Conservation (phyloP, 1,140 invertebrate genomes). For the Aphelenchoides avenae region DNA sequence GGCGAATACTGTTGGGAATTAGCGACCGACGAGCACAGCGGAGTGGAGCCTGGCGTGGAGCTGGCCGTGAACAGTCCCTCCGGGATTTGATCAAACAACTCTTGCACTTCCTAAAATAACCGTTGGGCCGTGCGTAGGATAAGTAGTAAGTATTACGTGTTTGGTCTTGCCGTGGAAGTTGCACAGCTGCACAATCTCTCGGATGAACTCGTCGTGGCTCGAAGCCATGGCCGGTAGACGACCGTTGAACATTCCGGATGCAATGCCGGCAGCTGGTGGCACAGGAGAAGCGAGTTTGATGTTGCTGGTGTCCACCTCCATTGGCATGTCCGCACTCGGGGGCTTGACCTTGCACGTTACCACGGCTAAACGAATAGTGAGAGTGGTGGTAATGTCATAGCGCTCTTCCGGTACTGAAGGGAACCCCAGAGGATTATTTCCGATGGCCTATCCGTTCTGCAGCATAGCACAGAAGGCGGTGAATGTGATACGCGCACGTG, state of each 20-base stretch:
- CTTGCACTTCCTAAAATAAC: conserved; percentile 15
- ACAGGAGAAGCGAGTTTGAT: conserved; percentile 25
- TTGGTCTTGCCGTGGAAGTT: conserved; percentile 57
- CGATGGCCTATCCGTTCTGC: too few relatives aligned
- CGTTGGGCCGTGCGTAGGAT: neutral
- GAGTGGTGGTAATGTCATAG: too few relatives aligned
- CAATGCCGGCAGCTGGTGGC: neutral
- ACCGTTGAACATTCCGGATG: conserved; percentile 4
- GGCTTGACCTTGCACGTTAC: conserved; percentile 60
- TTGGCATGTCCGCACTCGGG: conserved; percentile 47
- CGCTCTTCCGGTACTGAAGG: too few relatives aligned
- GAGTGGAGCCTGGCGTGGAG: neutral
- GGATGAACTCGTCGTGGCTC: conserved; percentile 48
- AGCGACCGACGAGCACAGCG: neutral
- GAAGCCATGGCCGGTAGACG: conserved; percentile 33
- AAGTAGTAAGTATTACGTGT: conserved; percentile 33
- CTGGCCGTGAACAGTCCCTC: conserved; percentile 15
- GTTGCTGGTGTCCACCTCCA: conserved; percentile 16
- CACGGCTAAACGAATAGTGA: too few relatives aligned
- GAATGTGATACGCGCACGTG: too few relatives aligned
- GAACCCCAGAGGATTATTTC: too few relatives aligned
- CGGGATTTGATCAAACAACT: conserved; percentile 11
- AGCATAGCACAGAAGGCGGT: too few relatives aligned
- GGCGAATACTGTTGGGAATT: conserved; percentile 18
- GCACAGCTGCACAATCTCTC: conserved; percentile 54